A percentile compares a stretch with the other conserved stretches of the same genome.
Evolutionary conservation across 1,140 invertebrate genomes (phyloP).

Genomic region (Drosophila fuyamai): DNA sequence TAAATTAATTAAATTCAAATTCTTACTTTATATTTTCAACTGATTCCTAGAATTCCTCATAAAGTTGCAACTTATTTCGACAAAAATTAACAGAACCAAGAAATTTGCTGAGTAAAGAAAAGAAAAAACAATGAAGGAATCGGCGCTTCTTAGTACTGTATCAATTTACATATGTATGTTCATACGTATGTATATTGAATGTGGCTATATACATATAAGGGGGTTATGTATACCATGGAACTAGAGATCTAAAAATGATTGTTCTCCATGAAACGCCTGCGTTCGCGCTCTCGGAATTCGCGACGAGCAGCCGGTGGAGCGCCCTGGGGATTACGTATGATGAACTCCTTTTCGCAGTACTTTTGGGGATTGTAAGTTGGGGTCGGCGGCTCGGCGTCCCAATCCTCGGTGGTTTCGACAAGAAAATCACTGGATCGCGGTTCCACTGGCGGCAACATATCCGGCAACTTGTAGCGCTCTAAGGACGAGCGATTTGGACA

Average conservation of each 20-base stretch:
- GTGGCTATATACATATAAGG: too few relatives aligned
- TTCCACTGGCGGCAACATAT: slow-evolving; percentile 1
- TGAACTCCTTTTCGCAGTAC: slow-evolving; percentile 9
- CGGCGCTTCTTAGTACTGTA: not conserved
- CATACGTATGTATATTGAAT: too few relatives aligned
- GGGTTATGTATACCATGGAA: too few relatives aligned
- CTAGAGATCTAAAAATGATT: not conserved
- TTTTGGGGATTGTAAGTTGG: slow-evolving; percentile 35
- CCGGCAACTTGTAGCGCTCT: slow-evolving; percentile 6
- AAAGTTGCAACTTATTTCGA: not conserved
- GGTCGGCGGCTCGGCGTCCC: slow-evolving; percentile 48
- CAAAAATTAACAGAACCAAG: not conserved
- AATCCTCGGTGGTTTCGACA: slow-evolving; percentile 34
- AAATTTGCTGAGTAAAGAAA: not conserved
- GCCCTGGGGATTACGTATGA: slow-evolving; percentile 33
- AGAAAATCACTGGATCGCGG: not conserved
- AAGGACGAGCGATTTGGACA: slow-evolving; percentile 12
- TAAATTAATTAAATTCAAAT: not conserved
- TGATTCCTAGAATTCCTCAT: not conserved
- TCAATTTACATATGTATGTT: not conserved
- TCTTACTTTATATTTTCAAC: not conserved
- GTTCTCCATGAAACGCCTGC: slow-evolving; percentile 10
- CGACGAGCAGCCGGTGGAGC: slow-evolving; percentile 1
- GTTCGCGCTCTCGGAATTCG: slow-evolving; percentile 31
- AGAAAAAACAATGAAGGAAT: not conserved